phyloP scores from a whole-genome alignment of 2,888 invertebrate genomes.

The Epirrita christyi region DNA sequence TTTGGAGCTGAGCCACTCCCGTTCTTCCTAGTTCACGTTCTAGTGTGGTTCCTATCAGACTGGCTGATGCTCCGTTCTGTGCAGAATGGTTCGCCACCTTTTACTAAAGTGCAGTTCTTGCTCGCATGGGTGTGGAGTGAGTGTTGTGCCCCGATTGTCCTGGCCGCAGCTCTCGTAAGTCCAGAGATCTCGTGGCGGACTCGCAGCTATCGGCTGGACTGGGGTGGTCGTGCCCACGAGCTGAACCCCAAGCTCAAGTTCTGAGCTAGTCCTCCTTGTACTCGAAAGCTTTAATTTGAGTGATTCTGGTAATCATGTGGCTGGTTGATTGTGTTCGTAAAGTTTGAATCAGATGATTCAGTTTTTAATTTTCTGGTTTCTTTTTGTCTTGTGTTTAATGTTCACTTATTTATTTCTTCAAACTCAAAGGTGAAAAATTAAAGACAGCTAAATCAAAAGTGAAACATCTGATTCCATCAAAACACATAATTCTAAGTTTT shows the following conservation, averaged over 20 bases:
- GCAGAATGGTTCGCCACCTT: slow-evolving; percentile 96
- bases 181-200: slow-evolving; percentile 97
- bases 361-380: background rate
- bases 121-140: slow-evolving; percentile 98
- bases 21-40: slow-evolving; percentile 96
- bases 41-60: slow-evolving; percentile 98
- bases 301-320: slow-evolving; percentile 41
- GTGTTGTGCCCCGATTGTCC: slow-evolving; percentile 94
- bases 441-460: background rate
- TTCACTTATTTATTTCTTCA: too few relatives aligned
- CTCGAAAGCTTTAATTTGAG: slow-evolving; percentile 73
- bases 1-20: slow-evolving; percentile 95
- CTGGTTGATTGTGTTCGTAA: slow-evolving; percentile 6
- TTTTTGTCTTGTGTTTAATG: too few relatives aligned
- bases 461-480: slow-evolving; percentile 7
- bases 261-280: slow-evolving; percentile 63
- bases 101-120: slow-evolving; percentile 97
- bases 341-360: slow-evolving; percentile 6
- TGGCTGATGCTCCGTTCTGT: slow-evolving; percentile 95
- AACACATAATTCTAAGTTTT: slow-evolving; percentile 58
- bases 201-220: slow-evolving; percentile 94
- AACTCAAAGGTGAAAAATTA: background rate
- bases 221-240: slow-evolving; percentile 98
- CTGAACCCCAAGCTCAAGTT: slow-evolving; percentile 90
- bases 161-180: slow-evolving; percentile 93